These are phyloP conservation scores for Drosophila pectinifera DNA, from an alignment of 1,140 invertebrate species.

Conservation along the genomic window DNA sequence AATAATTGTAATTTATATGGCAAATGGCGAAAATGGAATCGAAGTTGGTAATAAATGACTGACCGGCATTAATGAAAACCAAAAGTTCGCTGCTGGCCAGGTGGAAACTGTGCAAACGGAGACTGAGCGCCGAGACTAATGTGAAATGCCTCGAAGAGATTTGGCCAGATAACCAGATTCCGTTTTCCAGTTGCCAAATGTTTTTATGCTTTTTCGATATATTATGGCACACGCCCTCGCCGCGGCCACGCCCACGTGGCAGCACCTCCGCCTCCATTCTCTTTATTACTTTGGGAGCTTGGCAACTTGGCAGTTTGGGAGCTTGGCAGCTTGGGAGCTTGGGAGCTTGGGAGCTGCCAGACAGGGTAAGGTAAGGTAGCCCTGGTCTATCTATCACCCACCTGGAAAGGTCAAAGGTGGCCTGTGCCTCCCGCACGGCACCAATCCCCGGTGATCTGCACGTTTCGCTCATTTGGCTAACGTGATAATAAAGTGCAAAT, in stretches of 20 bases:
- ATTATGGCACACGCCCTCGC: constrained; percentile 48
- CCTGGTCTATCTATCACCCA: constrained; percentile 51
- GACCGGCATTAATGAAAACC: constrained; percentile 29
- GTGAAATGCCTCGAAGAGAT: constrained; percentile 55
- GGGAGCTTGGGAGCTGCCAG: not conserved
- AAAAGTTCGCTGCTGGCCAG: constrained; percentile 32
- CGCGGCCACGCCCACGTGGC: constrained; percentile 36
- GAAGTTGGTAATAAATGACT: constrained; percentile 28
- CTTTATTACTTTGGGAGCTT: constrained; percentile 27
- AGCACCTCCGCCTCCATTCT: constrained; percentile 44
- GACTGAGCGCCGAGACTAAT: constrained; percentile 33
- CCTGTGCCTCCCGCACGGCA: constrained; percentile 5
- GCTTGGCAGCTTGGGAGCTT: too few relatives aligned
- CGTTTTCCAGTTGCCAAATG: constrained; percentile 53
- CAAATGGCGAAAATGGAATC: constrained; percentile 37
- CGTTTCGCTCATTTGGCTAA: constrained; percentile 84
- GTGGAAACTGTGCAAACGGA: constrained; percentile 38
- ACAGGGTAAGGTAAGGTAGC: constrained; percentile 26
- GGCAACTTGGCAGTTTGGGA: too few relatives aligned
- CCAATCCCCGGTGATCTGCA: constrained; percentile 58
- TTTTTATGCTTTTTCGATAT: constrained; percentile 24
- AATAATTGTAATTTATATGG: constrained; percentile 52
- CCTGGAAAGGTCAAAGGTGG: constrained; percentile 77
- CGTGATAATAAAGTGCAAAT: constrained; percentile 85
- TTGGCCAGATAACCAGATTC: constrained; percentile 49